Evolutionary conservation across 2,113 vertebrate species (phyloP).

Genomic region (Sapayoa aenigma): DNA sequence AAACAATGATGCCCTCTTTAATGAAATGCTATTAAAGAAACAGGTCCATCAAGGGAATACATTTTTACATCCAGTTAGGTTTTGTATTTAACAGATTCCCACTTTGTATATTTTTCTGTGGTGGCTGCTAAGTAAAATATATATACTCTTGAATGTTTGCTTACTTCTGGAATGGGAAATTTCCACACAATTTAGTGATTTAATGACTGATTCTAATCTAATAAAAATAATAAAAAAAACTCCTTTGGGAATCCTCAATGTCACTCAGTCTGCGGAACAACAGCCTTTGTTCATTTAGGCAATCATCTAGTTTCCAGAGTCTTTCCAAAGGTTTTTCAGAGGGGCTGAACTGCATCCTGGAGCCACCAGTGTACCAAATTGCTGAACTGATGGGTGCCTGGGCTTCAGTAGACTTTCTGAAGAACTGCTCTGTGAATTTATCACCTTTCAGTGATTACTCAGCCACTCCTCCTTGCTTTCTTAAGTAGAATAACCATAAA

Average conservation of each 20-base stretch:
- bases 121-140: constrained; percentile 65
- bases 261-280: constrained; percentile 28
- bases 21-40: constrained; percentile 42
- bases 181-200: constrained; percentile 58
- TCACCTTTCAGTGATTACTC: background rate
- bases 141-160: constrained; percentile 60
- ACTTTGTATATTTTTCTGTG: constrained; percentile 64
- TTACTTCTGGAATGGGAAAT: constrained; percentile 62
- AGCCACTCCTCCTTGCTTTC: background rate
- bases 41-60: constrained; percentile 21
- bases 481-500: background rate
- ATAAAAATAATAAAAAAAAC: background rate
- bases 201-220: constrained; percentile 58
- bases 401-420: background rate
- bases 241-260: constrained; percentile 7
- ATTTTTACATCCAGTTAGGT: constrained; percentile 43
- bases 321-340: background rate
- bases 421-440: background rate
- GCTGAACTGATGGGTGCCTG: background rate
- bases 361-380: background rate
- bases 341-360: background rate
- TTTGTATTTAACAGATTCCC: constrained; percentile 56
- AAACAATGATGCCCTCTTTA: constrained; percentile 52
- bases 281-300: constrained; percentile 39
- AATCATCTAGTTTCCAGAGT: background rate